phyloP scores from a whole-genome alignment of 2,113 vertebrate species.

The Gymnocephalus cernua region DNA sequence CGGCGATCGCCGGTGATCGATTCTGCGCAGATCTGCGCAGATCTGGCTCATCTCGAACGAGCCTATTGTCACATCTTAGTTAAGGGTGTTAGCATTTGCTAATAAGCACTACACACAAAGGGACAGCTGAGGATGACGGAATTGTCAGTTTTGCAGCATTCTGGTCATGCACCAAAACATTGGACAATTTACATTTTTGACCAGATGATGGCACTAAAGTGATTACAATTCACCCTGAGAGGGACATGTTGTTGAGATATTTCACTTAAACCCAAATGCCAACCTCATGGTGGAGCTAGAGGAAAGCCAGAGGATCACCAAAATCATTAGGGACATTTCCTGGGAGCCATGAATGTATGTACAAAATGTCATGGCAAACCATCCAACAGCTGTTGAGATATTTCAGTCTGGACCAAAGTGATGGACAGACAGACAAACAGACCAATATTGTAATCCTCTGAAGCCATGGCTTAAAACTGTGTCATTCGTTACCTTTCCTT shows the following conservation, averaged over 20 bases:
- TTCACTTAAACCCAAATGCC: neutral
- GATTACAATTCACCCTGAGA: neutral
- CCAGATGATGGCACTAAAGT: constrained; percentile 39
- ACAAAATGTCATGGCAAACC: neutral
- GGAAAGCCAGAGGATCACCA: neutral
- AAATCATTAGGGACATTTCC: neutral
- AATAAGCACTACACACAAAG: neutral
- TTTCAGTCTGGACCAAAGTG: neutral
- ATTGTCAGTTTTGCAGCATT: neutral
- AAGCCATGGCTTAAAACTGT: neutral
- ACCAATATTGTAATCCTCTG: neutral
- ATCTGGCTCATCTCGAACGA: too few species aligned
- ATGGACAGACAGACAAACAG: too few species aligned
- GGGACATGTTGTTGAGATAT: neutral
- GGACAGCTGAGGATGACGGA: neutral
- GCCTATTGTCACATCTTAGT: neutral
- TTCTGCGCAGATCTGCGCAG: too few species aligned
- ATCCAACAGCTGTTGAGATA: neutral
- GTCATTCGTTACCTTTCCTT: neutral
- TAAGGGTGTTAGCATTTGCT: neutral
- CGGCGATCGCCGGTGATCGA: too few species aligned
- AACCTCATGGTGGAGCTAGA: neutral
- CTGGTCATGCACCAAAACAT: neutral
- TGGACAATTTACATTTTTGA: neutral
- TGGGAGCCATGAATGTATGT: neutral